Conservation (phyloP, 2,113 vertebrate genomes). For the Neoarius graeffei region DNA sequence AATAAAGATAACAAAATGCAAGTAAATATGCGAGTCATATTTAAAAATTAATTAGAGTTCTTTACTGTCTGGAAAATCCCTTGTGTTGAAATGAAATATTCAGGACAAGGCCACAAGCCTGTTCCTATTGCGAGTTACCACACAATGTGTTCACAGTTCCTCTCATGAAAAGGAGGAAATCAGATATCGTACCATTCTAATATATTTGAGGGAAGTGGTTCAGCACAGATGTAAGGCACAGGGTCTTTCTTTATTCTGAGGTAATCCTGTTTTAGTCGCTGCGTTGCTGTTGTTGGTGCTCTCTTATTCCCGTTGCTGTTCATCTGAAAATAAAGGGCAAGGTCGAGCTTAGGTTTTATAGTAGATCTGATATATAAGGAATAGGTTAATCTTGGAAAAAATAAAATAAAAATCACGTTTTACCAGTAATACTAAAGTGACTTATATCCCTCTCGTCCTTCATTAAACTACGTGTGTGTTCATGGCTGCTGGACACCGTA, state of each 20-base stretch:
- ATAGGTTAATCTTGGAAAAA: background rate
- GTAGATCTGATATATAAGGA: background rate
- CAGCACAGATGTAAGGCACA: constrained; percentile 98
- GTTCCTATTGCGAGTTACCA: background rate
- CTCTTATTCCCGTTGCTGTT: constrained; percentile 92
- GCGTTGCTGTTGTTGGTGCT: constrained; percentile 95
- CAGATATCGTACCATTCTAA: constrained; percentile 86
- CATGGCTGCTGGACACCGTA: background rate
- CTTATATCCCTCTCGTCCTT: background rate
- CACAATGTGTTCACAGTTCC: background rate
- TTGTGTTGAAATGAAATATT: background rate
- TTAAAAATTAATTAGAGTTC: background rate
- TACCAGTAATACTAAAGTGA: background rate
- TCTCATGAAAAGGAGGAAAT: background rate
- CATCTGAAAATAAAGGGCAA: constrained; percentile 75
- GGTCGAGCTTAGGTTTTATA: background rate
- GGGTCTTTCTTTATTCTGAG: constrained; percentile 98
- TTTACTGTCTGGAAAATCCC: background rate
- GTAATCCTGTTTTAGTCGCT: constrained; percentile 96
- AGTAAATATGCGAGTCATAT: background rate
- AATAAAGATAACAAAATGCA: background rate
- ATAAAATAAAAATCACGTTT: background rate
- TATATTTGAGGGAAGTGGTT: constrained; percentile 96
- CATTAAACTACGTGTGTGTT: background rate
- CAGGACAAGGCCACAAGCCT: background rate